Evolutionary conservation across 2,113 vertebrate species (phyloP).

Genomic region (Synodontis membranacea): DNA sequence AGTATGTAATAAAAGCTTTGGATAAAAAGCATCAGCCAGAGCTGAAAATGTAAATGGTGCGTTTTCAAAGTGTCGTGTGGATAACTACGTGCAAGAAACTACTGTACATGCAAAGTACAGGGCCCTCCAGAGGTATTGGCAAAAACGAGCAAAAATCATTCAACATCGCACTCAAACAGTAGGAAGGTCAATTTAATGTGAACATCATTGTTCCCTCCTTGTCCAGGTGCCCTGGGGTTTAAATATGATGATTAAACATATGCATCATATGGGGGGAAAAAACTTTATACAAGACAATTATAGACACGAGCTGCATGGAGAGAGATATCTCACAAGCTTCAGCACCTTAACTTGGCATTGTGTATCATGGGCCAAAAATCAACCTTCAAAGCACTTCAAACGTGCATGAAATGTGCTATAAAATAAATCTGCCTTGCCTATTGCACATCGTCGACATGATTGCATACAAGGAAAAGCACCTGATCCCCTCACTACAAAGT

Average conservation of each 20-base stretch:
- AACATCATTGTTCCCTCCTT: neutral
- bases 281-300: too few species aligned
- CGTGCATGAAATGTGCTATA: neutral
- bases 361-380: neutral
- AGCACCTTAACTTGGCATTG: neutral
- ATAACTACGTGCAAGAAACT: too few species aligned
- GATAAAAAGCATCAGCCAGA: neutral
- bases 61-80: too few species aligned
- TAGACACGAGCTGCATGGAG: neutral
- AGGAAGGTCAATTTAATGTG: neutral
- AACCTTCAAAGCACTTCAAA: neutral
- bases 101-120: neutral
- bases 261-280: too few species aligned
- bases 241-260: too few species aligned
- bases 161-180: too few species aligned
- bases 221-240: too few species aligned
- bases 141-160: neutral
- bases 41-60: neutral
- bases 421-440: neutral
- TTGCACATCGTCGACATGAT: neutral
- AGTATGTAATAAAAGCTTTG: neutral
- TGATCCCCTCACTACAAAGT: neutral
- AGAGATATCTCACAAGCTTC: neutral
- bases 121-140: neutral
- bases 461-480: neutral